phyloP scores from a whole-genome alignment of 1,140 invertebrate genomes.

The Drosophila ohnishii region DNA sequence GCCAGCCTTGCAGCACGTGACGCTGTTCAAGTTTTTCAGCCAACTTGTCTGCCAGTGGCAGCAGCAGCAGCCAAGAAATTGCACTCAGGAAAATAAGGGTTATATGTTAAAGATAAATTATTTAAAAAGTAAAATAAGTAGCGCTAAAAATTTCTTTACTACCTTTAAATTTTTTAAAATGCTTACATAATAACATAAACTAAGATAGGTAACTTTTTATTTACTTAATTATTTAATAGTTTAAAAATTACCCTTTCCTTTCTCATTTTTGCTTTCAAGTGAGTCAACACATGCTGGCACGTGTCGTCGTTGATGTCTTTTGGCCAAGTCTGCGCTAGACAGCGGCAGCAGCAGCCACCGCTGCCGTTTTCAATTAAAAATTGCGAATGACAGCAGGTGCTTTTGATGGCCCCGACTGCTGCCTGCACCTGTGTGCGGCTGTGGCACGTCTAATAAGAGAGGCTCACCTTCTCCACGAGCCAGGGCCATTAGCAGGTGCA shows the following conservation, averaged over 20 bases:
- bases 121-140: too few relatives aligned
- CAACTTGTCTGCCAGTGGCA: conserved; percentile 48
- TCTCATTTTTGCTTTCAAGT: background rate
- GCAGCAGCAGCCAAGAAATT: conserved; percentile 13
- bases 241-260: background rate
- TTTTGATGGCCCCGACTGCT: conserved; percentile 44
- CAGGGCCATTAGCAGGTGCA: conserved; percentile 26
- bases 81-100: conserved; percentile 2
- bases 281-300: conserved; percentile 73
- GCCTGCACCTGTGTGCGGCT: conserved; percentile 57
- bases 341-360: conserved; percentile 38
- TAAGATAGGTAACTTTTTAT: background rate
- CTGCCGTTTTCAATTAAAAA: conserved; percentile 80
- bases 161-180: too few relatives aligned
- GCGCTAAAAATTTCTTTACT: too few relatives aligned
- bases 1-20: conserved; percentile 65
- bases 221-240: background rate
- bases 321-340: conserved; percentile 58
- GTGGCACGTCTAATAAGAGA: conserved; percentile 28
- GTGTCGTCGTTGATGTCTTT: conserved; percentile 59
- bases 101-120: background rate
- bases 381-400: conserved; percentile 74
- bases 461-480: conserved; percentile 2
- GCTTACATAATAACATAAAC: too few relatives aligned
- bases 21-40: conserved; percentile 44